Base-by-base conservation (phyloP, 2,888 invertebrate species). In the Monochamus alternatus region DNA sequence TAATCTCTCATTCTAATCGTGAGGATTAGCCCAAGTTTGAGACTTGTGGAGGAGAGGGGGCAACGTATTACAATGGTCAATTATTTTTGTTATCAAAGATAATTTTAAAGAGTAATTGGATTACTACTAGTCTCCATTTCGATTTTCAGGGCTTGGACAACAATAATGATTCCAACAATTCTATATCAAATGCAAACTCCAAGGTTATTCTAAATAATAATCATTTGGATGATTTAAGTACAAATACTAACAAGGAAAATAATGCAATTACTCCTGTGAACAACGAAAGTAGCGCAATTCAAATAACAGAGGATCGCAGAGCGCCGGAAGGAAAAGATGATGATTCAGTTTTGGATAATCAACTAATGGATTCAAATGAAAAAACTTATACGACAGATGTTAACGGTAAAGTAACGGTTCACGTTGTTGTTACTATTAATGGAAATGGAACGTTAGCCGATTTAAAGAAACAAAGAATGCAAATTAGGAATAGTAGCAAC, bases 401-500 rank as follows among this genome's bases (percentile, higher is more conserved):
- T 90, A 96, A 96, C 91, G 95, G 95, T 88, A 96, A 96, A 91
- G 88, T 89, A 74, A 89, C 89, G 10, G 89, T 89, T 44, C 89
- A 89, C 80, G 93, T 93, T 77, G 93, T 93, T 75, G 95, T 95
- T 89, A 93, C 95, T 90, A 96, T 96, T 87, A 94, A 94, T 88
- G 93, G 94, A 84, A 89, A 88, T 81, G 93, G 93, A 88, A 97
- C 97, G 68, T 91, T 98, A 84, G 95, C 97, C 71, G 97, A 98
- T 89, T 91, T 98, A 88, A 98, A 98, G 90, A 97, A 97, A 89
- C 97, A 97, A 87, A 92, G 98, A 80, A 93, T 96, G 79, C 95
- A 95, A 85, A 95, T 94, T 84, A 91, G 96, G 84, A 94, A 93
- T 86, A 93, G 92, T 73, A 92, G 91, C 79, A 91, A 91, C 0